A percentile compares a stretch with the other conserved stretches of the same genome.
phyloP scores from a whole-genome alignment of 2,888 invertebrate species.

The Osedax fenrisi region DNA sequence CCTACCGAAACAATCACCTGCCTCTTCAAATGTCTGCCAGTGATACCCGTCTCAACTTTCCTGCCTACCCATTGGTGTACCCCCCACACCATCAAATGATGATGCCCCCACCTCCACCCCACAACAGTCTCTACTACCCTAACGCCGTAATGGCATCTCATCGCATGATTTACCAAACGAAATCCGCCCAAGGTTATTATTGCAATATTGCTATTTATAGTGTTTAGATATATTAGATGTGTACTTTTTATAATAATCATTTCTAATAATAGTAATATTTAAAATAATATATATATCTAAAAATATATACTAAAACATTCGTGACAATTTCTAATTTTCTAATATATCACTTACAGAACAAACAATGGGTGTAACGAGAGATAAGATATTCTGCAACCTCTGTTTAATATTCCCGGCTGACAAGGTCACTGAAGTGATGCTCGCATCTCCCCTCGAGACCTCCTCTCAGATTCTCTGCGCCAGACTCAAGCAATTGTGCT shows the following conservation, averaged over 20 bases:
- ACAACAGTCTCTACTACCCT: constrained; percentile 5
- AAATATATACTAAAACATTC: too few species aligned
- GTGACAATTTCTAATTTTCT: too few species aligned
- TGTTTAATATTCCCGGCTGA: constrained; percentile 81
- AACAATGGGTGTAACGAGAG: constrained; percentile 57
- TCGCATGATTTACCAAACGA: neutral
- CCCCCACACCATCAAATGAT: neutral
- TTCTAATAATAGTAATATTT: too few species aligned
- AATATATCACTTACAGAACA: too few species aligned
- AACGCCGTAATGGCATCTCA: neutral
- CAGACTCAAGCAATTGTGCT: constrained; percentile 8
- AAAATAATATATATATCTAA: too few species aligned
- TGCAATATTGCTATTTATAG: too few species aligned
- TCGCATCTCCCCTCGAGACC: constrained; percentile 72
- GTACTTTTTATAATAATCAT: too few species aligned
- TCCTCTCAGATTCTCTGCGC: constrained; percentile 74
- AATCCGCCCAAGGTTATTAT: neutral
- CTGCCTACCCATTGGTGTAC: neutral
- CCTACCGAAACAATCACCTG: neutral
- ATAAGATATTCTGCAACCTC: constrained; percentile 71
- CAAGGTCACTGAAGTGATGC: constrained; percentile 77
- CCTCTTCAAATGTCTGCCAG: neutral
- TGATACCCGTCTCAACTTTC: neutral
- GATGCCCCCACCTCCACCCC: neutral
- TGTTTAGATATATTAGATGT: too few species aligned